phyloP scores from a whole-genome alignment of 2,113 vertebrate species.

The Pseudorhombus dupliciocellatus region DNA sequence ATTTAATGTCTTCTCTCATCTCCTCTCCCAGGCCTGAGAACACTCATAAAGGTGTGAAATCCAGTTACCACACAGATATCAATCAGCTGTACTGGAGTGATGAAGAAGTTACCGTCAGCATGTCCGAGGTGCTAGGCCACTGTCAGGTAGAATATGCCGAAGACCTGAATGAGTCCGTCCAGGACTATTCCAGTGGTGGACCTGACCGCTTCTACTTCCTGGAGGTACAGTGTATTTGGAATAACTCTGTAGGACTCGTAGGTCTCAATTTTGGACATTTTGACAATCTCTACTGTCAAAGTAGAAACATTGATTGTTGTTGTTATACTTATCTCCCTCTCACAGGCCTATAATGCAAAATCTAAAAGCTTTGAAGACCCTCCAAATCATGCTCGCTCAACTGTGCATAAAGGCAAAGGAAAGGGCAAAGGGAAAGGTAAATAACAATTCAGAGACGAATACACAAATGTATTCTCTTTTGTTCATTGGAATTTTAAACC shows the following conservation, averaged over 20 bases:
- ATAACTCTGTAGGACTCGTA: too few species aligned
- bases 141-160: slow-evolving; percentile 91
- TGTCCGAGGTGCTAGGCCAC: slow-evolving; percentile 87
- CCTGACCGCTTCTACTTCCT: slow-evolving; percentile 94
- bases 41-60: slow-evolving; percentile 90
- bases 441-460: neutral
- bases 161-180: slow-evolving; percentile 86
- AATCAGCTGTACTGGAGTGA: slow-evolving; percentile 97
- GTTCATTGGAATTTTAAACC: neutral
- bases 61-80: slow-evolving; percentile 92
- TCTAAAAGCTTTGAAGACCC: slow-evolving; percentile 94
- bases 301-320: neutral
- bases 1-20: neutral
- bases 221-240: slow-evolving; percentile 80
- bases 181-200: slow-evolving; percentile 86
- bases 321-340: neutral
- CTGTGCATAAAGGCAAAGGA: slow-evolving; percentile 90
- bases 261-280: too few species aligned
- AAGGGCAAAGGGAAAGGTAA: slow-evolving; percentile 97
- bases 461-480: rapidly evolving
- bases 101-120: slow-evolving; percentile 87
- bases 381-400: slow-evolving; percentile 92
- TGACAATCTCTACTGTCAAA: too few species aligned
- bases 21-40: slow-evolving; percentile 87
- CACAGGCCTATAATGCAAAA: slow-evolving; percentile 92